These are phyloP conservation scores for Phylloscopus whistleri DNA, from an alignment of 2,113 vertebrate genomes.

Conservation along the genomic window DNA sequence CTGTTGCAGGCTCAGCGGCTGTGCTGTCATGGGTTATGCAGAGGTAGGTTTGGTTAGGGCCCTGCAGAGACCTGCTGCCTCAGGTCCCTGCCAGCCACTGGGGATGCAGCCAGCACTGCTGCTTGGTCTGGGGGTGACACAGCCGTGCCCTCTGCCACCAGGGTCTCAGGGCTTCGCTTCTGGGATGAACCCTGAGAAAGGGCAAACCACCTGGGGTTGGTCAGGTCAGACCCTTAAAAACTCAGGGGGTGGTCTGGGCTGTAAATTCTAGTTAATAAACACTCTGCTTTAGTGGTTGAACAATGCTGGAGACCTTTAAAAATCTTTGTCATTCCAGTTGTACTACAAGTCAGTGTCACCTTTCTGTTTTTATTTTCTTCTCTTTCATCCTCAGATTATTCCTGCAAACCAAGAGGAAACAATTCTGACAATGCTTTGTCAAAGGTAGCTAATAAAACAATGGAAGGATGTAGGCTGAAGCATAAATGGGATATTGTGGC, in stretches of 20 bases:
- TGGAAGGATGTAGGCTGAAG: conserved; percentile 35
- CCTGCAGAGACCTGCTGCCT: neutral
- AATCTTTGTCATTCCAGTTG: neutral
- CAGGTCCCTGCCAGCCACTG: neutral
- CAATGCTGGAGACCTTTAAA: rapidly evolving
- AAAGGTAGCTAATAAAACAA: conserved; percentile 57
- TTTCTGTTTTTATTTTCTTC: neutral
- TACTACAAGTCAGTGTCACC: neutral
- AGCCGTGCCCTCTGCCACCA: neutral
- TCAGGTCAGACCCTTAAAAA: conserved; percentile 8
- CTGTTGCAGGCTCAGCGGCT: neutral
- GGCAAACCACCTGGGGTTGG: neutral
- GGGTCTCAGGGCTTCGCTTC: neutral
- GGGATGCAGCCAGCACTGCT: rapidly evolving
- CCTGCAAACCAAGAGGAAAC: conserved; percentile 7
- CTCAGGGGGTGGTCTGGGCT: neutral
- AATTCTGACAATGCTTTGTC: conserved; percentile 45
- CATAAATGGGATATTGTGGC: conserved; percentile 52
- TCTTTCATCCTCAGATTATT: neutral
- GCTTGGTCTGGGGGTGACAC: neutral
- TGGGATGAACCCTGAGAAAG: conserved; percentile 31
- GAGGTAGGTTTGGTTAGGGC: neutral
- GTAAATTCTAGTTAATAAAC: conserved; percentile 44
- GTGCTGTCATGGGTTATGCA: neutral
- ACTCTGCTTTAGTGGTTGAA: neutral